phyloP scores from a whole-genome alignment of 2,113 vertebrate genomes.

The Caracal caracal region DNA sequence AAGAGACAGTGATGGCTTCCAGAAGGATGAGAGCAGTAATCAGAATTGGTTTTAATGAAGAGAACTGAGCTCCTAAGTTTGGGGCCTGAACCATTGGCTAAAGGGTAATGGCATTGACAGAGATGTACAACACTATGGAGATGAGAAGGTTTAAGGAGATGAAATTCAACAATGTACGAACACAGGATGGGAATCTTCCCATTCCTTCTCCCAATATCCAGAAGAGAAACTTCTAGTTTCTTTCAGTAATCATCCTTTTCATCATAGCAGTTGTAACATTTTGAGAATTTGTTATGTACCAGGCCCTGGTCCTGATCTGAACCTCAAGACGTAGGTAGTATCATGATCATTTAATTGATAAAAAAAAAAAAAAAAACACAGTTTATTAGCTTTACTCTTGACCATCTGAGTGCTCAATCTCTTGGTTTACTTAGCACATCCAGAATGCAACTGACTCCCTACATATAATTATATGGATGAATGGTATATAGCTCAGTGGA shows the following conservation, averaged over 20 bases:
- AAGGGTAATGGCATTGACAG: neutral
- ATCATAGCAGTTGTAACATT: neutral
- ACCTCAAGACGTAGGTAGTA: neutral
- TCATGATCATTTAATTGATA: neutral
- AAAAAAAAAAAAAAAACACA: neutral
- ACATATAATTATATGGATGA: neutral
- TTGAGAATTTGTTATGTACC: neutral
- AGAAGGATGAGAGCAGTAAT: neutral
- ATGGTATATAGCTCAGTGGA: neutral
- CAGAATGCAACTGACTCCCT: neutral
- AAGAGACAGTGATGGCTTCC: neutral
- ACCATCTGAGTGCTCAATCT: neutral
- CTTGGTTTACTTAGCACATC: neutral
- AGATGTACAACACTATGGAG: neutral
- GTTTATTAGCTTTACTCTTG: neutral
- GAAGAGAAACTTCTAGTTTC: neutral
- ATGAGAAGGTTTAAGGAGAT: neutral
- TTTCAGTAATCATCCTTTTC: neutral
- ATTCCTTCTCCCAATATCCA: neutral
- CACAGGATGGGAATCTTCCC: neutral
- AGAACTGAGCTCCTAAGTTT: neutral
- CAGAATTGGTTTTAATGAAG: neutral
- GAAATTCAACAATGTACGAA: neutral
- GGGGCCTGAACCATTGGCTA: neutral
- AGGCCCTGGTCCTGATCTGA: neutral